Evolutionary conservation across 2,113 vertebrate genomes (phyloP), one percentile per base, ranked within the genome.

Genomic region (Notechis scutatus): DNA sequence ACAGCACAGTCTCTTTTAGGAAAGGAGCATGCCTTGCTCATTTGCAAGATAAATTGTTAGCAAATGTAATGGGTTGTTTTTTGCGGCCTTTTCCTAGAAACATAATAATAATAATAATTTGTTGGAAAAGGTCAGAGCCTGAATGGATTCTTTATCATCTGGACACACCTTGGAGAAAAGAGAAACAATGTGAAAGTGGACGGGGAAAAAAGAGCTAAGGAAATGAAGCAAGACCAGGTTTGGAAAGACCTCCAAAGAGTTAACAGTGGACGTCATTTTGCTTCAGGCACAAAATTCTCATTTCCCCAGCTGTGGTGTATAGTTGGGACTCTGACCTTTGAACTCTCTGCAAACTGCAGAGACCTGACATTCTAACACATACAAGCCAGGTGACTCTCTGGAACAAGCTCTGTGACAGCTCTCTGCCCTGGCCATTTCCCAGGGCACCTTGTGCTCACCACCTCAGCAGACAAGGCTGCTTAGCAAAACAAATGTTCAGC

Each of bases 351-450:
- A 96, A 92, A 87, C 89, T 92, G 69, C 91, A 88, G 91, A 92
- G 92, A 93, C 9, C 0, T 91, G 94, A 91, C 92, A 96, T 94
- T 95, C 91, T 47, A 85, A 89, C 92, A 90, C 1, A 1, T 95
- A 56, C 91, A 92, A 92, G 89, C 1, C 59, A 91, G 50, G 0
- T 0, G 0, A 69, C 89, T 88, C 12, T 3, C 42, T n/a, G 85
- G 94, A 94, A 93, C n/a, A 74, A 94, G 39, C 87, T 3, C 91
- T 64, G 26, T 91, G 95, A 92, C 92, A 96, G 12, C 39, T 50
- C 50, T 64, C 85, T 94, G 86, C 59, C 74, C 3, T 29, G 69
- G 90, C 24, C 55, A 0, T 59, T 93, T 90, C 64, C 92, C 92
- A 0, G 26, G 55, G 42, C 26, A 42, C 0, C 1, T 47, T n/a